phyloP scores from a whole-genome alignment of 2,113 vertebrate genomes.

The Paratilapia polleni region DNA sequence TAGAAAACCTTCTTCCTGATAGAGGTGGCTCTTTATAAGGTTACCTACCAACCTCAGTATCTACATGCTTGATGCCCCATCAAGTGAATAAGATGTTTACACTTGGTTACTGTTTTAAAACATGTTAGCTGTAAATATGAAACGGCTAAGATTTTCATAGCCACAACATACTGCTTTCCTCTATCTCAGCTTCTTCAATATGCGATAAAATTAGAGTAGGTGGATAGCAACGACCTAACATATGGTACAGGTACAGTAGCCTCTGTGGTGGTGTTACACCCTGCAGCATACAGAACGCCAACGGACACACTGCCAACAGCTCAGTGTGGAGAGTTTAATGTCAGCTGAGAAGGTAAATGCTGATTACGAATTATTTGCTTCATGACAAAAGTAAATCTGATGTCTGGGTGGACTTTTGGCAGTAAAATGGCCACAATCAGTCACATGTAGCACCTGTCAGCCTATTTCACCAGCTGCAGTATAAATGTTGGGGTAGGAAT shows the following conservation, averaged over 20 bases:
- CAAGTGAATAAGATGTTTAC: no score
- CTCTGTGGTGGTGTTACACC: not conserved
- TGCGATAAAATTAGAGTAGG: not conserved
- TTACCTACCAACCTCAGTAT: accelerated
- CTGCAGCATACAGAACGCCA: not conserved
- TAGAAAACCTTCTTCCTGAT: not conserved
- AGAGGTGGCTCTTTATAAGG: not conserved
- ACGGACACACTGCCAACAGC: accelerated
- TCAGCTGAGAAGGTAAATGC: not conserved
- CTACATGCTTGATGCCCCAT: accelerated
- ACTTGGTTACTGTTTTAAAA: not conserved
- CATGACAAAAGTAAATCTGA: not conserved
- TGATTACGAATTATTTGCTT: not conserved
- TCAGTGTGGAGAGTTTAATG: not conserved
- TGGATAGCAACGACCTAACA: not conserved
- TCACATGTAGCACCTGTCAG: accelerated
- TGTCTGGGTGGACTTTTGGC: not conserved
- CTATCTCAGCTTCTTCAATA: not conserved
- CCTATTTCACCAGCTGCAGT: not conserved
- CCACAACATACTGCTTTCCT: not conserved
- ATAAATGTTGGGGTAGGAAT: not conserved
- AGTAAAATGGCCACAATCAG: not conserved
- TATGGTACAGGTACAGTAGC: not conserved
- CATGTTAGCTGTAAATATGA: not conserved
- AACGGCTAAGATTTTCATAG: accelerated